Evolutionary conservation across 2,113 vertebrate genomes (phyloP).

Genomic region (Rhineura floridana): DNA sequence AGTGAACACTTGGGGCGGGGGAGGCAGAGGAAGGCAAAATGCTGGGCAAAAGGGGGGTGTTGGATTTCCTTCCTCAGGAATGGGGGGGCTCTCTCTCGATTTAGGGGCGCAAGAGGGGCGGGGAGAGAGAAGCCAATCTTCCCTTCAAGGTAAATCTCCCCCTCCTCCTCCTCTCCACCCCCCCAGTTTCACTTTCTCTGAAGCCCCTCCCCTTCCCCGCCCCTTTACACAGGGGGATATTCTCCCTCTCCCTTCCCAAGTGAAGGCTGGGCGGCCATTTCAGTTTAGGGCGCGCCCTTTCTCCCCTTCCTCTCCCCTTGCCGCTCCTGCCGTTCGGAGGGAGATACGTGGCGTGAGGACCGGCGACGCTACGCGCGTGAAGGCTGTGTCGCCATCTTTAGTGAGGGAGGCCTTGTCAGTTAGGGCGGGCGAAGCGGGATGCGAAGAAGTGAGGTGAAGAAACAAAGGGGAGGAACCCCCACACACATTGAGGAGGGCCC

Average conservation of each 20-base stretch:
- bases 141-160: background rate
- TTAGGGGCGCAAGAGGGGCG: too few species aligned
- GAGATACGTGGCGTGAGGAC: background rate
- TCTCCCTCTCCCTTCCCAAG: too few species aligned
- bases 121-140: too few species aligned
- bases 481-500: too few species aligned
- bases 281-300: background rate
- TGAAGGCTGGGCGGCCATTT: background rate
- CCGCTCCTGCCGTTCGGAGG: background rate
- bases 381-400: background rate
- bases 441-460: background rate
- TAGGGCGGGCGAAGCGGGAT: background rate
- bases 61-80: background rate
- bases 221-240: background rate
- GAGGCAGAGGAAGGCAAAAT: too few species aligned
- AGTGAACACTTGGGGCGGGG: background rate
- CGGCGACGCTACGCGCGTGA: background rate
- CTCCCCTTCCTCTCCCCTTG: rapidly evolving
- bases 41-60: background rate
- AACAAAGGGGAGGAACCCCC: background rate
- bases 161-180: background rate
- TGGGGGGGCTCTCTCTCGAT: background rate
- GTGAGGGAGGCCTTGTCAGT: background rate
- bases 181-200: slow-evolving; percentile 36
- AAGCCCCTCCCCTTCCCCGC: background rate